A percentile compares a stretch with the other conserved stretches of the same genome.
These are phyloP conservation scores for Ormyrus pomaceus DNA, from an alignment of 2,888 invertebrate species.

Conservation along the genomic window DNA sequence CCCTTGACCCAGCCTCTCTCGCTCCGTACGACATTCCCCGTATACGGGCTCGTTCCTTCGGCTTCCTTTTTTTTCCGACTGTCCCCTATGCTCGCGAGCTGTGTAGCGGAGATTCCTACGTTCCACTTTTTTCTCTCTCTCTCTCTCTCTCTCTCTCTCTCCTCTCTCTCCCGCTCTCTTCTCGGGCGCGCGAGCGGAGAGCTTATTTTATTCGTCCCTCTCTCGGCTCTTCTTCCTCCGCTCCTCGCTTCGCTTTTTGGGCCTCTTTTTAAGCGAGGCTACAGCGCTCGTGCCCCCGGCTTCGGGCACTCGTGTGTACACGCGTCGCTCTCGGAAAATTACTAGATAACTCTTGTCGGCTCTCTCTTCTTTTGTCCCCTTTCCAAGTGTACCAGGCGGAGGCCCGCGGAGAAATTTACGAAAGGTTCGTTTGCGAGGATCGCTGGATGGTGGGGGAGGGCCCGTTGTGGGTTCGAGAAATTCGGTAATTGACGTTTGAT, in stretches of 20 bases:
- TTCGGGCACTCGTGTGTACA: constrained; percentile 12
- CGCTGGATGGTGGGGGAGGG: not conserved
- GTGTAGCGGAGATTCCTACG: constrained; percentile 8
- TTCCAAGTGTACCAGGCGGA: not conserved
- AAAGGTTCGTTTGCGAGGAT: constrained; percentile 24
- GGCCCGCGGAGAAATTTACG: constrained; percentile 10
- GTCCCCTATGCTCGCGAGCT: too few relatives aligned
- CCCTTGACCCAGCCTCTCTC: constrained; percentile 54
- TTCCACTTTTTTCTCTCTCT: constrained; percentile 7
- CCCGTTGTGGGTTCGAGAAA: constrained; percentile 23
- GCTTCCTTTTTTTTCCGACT: not conserved
- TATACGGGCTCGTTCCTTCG: constrained; percentile 26
- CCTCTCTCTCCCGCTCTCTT: not conserved
- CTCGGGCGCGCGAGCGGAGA: not conserved
- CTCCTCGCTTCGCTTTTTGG: not conserved
- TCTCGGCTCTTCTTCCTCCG: not conserved
- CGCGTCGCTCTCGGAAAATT: constrained; percentile 49
- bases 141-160: not conserved
- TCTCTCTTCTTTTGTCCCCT: not conserved
- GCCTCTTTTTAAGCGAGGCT: not conserved
- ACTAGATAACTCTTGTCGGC: constrained; percentile 44
- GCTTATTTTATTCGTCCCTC: constrained; percentile 39
- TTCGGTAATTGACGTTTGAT: constrained; percentile 46
- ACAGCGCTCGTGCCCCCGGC: not conserved
- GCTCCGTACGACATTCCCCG: constrained; percentile 41